Evolutionary conservation across 53 echinoderm and acorn worm genomes (phyloP), one percentile per base, ranked within the genome.

Genomic region (Arbacia lixula): DNA sequence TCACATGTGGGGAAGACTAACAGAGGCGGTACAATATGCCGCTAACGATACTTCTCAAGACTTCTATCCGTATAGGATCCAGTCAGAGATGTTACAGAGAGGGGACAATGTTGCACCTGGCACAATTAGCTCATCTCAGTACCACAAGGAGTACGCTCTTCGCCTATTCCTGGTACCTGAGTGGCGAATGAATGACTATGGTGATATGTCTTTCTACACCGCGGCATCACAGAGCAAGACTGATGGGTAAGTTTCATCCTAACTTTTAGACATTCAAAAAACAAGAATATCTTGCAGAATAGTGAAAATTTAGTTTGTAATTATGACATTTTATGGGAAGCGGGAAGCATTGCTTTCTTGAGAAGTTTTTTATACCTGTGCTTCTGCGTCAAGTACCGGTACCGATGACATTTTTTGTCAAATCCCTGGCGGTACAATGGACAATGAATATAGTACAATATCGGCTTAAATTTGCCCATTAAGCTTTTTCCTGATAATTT

Each of bases 161-260:
- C 69, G 89, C 34, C 53, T 89, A 26, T 89, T 89, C 51, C 83
- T 89, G 0, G 72, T 84, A 16, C 71, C 89, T 2, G 65, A 83
- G 4, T 86, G 86, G 86, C 71, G 39, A 35, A 81, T 38, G 60
- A 82, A 90, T 54, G 90, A 90, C 25, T 90, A 90, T 53, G 90
- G 90, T 34, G 86, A 90, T 58, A 86, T 90, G 86, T 67, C 81
- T 8, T 83, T 90, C 14, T 90, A 86, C 27, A 46, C 62, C 9
- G 29, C 63, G 12, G 27, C 82, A 46, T 19, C 25, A 20, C 82
- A 81, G 34, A 81, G 63, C 64, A 61, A 21, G 49, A 81, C 82
- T 30, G 46, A 43, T 27, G 82, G 82, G 82, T 81, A 32, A 63
- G 60, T n/a, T n/a, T n/a, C n/a, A n/a, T n/a, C n/a, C n/a, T n/a